Evolutionary conservation across 2,113 vertebrate species (phyloP), one percentile per base, ranked within the genome.

Genomic region (Nyctibius bracteatus): DNA sequence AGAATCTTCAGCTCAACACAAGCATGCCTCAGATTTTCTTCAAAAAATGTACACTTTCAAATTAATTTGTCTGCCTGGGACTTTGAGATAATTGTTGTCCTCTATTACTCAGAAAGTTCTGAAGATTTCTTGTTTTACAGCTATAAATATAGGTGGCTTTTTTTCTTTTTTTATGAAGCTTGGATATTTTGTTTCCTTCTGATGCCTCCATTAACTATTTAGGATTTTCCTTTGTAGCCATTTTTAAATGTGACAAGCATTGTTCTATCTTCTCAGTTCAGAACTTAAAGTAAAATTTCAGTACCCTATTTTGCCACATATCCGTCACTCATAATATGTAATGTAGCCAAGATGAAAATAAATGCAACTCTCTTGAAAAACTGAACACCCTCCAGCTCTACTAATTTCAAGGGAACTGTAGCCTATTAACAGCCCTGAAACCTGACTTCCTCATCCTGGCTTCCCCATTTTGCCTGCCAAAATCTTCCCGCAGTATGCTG

Each of bases 51-150:
- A 86, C 8, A 17, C 11, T 81, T 92, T 88, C 22, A 86, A 91
- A 74, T 79, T 75, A 24, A 10, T 58, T 83, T 87, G 84, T 85
- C 65, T 94, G 73, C 66, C 86, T 94, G 83, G 91, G 52, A 92
- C 96, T 92, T 92, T 61, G 86, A 89, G 86, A 94, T 96, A 93
- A 95, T 82, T 95, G 23, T 65, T 94, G 49, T 75, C 73, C 35
- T 94, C 16, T 91, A 37, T 88, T 92, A 72, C 65, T 92, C 62
- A 94, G 21, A 89, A 91, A 79, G 61, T 75, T 92, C 73, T 96
- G 70, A 96, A 94, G 77, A 65, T 79, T 89, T 67, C 31, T 78
- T 79, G 41, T 72, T 91, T 87, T 63, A 68, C n/a, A 74, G 41
- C 51, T 86, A 78, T 74, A 94, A 86, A 81, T 83, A 91, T 61